A percentile compares a stretch with the other conserved stretches of the same genome.
phyloP scores from a whole-genome alignment of 1,140 invertebrate species.

The Palaemon carinicauda region DNA sequence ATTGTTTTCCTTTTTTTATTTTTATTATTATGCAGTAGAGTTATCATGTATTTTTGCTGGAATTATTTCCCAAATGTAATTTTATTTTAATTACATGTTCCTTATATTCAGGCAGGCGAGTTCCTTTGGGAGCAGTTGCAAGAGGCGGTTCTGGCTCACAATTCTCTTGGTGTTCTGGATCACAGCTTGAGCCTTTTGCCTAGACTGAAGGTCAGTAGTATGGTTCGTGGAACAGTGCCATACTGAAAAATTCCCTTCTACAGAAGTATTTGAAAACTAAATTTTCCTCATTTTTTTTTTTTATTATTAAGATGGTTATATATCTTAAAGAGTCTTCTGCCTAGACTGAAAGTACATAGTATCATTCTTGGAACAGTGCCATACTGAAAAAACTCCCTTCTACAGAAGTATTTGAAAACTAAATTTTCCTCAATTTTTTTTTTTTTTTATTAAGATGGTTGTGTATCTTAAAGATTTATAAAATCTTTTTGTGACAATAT shows the following conservation, averaged over 20 bases:
- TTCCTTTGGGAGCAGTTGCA: constrained; percentile 17
- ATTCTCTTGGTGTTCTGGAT: background rate
- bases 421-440: background rate
- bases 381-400: too few species aligned
- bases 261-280: background rate
- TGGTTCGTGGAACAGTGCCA: too few species aligned
- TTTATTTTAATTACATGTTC: background rate
- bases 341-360: constrained; percentile 4
- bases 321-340: background rate
- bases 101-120: background rate
- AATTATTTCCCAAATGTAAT: too few species aligned
- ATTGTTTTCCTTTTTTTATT: too few species aligned
- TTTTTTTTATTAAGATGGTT: too few species aligned
- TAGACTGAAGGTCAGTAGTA: constrained; percentile 8
- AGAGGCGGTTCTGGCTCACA: constrained; percentile 15
- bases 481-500: too few species aligned
- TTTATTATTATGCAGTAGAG: too few species aligned
- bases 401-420: background rate
- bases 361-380: too few species aligned
- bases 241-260: too few species aligned
- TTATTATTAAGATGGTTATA: too few species aligned
- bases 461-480: too few species aligned
- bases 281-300: background rate
- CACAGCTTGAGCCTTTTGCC: constrained; percentile 5
- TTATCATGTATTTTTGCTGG: too few species aligned